A percentile compares a stretch with the other conserved stretches of the same genome.
Evolutionary conservation across 2,797 vertebrate species (phyloP).

Genomic region (Siniperca obscura): DNA sequence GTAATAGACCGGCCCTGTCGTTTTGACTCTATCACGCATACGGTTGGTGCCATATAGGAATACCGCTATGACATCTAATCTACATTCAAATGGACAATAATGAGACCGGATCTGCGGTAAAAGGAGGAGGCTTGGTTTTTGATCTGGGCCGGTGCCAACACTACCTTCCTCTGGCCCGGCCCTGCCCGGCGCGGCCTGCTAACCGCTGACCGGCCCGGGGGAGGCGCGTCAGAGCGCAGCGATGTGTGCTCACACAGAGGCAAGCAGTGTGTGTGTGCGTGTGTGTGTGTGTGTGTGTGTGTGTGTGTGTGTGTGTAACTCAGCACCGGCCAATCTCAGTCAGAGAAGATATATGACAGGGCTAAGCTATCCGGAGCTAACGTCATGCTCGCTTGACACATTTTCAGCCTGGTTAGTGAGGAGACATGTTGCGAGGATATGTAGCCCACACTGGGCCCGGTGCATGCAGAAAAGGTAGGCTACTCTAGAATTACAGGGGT

Average conservation of each 20-base stretch:
- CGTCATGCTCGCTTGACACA: constrained; percentile 39
- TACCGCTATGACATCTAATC: constrained; percentile 20
- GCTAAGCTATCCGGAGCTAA: constrained; percentile 63
- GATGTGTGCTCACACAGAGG: constrained; percentile 29
- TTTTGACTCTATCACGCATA: constrained; percentile 48
- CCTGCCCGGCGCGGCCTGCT: constrained; percentile 71
- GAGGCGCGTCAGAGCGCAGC: constrained; percentile 55
- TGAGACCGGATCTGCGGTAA: constrained; percentile 34
- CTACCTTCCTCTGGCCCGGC: constrained; percentile 32
- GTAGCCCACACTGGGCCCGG: constrained; percentile 43
- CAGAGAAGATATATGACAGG: constrained; percentile 55
- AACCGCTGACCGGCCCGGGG: constrained; percentile 62
- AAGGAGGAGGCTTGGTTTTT: constrained; percentile 12
- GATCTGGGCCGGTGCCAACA: constrained; percentile 62
- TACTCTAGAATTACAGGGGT: constrained; percentile 38
- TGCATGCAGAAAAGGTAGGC: constrained; percentile 46
- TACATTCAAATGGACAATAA: constrained; percentile 20
- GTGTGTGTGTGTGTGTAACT: constrained; percentile 30
- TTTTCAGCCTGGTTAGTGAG: constrained; percentile 25
- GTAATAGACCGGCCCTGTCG: constrained; percentile 71
- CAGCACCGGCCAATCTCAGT: constrained; percentile 55
- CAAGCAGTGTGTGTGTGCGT: constrained; percentile 10
- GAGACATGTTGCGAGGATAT: constrained; percentile 19
- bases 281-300: constrained; percentile 18
- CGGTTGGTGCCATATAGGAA: constrained; percentile 39